Evolutionary conservation across 2,888 invertebrate species (phyloP), one percentile per base, ranked within the genome.

Genomic region (Mythimna loreyi): DNA sequence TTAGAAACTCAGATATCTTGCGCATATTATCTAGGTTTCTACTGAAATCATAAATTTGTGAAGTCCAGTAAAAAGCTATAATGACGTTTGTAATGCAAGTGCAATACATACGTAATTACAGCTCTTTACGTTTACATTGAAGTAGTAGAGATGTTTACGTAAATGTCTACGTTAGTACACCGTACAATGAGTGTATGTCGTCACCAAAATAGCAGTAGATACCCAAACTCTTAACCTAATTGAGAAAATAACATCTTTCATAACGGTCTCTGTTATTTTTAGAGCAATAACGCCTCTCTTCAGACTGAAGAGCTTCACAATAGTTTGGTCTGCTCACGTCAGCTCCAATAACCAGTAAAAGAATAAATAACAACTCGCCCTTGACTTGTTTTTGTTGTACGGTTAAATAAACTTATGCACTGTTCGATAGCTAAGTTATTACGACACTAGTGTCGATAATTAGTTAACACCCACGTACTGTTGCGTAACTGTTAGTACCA

Each of bases 381-480:
- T 81, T 81, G 66, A 43, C 61, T 59, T 55, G 40, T 64, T 68
- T 65, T 65, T 45, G 23, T 69, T 61, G 56, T 68, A 62, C 25
- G 57, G 47, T 40, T 66, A 63, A 60, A 68, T 61, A 72, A 67
- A 72, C 55, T 57, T 62, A 62, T 50, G 23, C 4, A 62, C 28
- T 30, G 30, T 62, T 68, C 53, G 59, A 71, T 74, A 75, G 56
- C 68, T 62, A 67, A 28, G 67, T 75, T 75, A 80, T 84, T 81
- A 82, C 85, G 79, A 86, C 84, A 87, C 81, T 59, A 36, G 60
- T 65, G 79, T 69, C 75, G 69, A 85, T 86, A 86, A 87, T 88
- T 84, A 87, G 80, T 82, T 68, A 73, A 81, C 79, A 79, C 78
- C 75, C 72, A 80, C 82, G 57, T 49, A 75, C 61, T 78, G 73